These are phyloP conservation scores for Platycheirus albimanus DNA, from an alignment of 2,888 invertebrate species.

Conservation along the genomic window DNA sequence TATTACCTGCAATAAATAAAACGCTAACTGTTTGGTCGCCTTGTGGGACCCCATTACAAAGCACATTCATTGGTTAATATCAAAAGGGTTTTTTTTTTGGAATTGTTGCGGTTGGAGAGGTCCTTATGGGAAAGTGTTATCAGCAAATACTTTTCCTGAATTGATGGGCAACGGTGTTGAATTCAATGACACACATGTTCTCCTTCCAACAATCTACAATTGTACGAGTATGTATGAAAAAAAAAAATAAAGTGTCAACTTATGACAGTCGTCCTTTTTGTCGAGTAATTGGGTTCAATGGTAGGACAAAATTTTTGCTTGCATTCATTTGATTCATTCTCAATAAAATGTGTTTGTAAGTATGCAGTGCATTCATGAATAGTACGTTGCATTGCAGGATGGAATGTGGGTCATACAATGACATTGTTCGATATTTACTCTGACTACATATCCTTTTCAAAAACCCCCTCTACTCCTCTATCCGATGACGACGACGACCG, in stretches of 20 bases:
- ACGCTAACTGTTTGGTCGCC: slow-evolving; percentile 50
- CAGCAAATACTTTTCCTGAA: too few relatives aligned
- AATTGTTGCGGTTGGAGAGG: too few relatives aligned
- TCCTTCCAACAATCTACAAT: slow-evolving; percentile 17
- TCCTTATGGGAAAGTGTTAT: too few relatives aligned
- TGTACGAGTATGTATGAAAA: too few relatives aligned
- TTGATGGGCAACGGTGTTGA: slow-evolving; percentile 44
- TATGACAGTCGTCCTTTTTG: slow-evolving; percentile 57
- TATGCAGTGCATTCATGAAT: not conserved
- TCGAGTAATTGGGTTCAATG: slow-evolving; percentile 43
- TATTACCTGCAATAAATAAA: slow-evolving; percentile 68
- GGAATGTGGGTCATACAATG: slow-evolving; percentile 45
- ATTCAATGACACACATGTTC: slow-evolving; percentile 36
- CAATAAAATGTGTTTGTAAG: not conserved
- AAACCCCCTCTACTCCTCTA: not conserved
- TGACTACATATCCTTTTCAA: not conserved
- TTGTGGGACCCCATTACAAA: slow-evolving; percentile 41
- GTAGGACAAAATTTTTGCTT: slow-evolving; percentile 23
- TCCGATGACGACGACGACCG: not conserved
- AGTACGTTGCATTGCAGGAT: not conserved
- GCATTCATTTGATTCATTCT: slow-evolving; percentile 17
- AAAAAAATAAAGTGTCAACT: slow-evolving; percentile 55
- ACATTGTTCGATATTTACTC: slow-evolving; percentile 43
- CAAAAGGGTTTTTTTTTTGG: slow-evolving; percentile 30
- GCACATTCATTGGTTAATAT: slow-evolving; percentile 44